These are phyloP conservation scores for Numenius phaeopus DNA, from an alignment of 2,797 vertebrate species.

Conservation along the genomic window DNA sequence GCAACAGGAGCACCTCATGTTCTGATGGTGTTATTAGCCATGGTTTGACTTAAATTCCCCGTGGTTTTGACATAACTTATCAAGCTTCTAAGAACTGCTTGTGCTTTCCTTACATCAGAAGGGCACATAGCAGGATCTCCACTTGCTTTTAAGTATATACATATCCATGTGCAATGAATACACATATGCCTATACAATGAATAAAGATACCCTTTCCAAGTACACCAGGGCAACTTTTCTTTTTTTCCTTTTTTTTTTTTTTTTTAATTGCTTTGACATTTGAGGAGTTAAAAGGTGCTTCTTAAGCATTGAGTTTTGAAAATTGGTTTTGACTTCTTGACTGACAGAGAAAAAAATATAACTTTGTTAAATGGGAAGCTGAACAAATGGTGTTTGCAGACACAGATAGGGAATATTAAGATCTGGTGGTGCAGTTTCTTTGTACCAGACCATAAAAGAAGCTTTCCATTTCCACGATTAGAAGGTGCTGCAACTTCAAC, in stretches of 20 bases:
- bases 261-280: neutral
- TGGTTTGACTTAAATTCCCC: neutral
- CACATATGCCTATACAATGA: neutral
- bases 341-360: neutral
- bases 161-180: neutral
- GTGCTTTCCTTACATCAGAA: rapidly evolving
- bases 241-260: too few relatives aligned
- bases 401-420: neutral
- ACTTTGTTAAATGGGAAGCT: neutral
- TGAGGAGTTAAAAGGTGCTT: neutral
- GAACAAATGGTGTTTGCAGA: neutral
- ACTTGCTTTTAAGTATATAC: neutral
- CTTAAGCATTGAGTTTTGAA: neutral
- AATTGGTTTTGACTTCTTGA: neutral
- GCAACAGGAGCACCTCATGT: neutral
- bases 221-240: neutral
- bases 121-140: neutral
- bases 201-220: neutral
- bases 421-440: neutral
- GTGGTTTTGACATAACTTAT: neutral
- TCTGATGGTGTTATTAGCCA: neutral
- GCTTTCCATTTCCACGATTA: neutral
- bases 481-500: neutral
- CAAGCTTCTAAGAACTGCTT: neutral
- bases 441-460: neutral